phyloP scores from a whole-genome alignment of 2,113 vertebrate genomes.

The Lampris incognitus region DNA sequence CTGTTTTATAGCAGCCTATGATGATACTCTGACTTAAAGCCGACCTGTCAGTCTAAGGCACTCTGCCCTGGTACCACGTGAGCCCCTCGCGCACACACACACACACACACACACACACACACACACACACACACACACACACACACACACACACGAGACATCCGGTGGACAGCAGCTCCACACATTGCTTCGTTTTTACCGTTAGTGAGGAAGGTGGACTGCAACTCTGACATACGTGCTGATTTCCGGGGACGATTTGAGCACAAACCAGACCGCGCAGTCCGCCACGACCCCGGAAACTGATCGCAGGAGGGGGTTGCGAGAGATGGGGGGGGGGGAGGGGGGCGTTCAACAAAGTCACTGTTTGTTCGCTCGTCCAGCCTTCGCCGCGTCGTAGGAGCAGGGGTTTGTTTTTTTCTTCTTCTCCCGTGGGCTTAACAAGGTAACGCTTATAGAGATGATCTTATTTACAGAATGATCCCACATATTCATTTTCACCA shows the following conservation, averaged over 20 bases:
- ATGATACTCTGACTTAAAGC: conserved; percentile 36
- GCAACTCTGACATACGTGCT: conserved; percentile 19
- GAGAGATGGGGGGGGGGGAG: too few relatives aligned
- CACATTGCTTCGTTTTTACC: conserved; percentile 52
- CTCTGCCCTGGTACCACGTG: conserved; percentile 65
- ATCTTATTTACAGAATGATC: conserved; percentile 91
- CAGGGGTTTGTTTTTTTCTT: not conserved
- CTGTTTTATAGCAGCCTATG: conserved; percentile 72
- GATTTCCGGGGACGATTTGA: conserved; percentile 10
- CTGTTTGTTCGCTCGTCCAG: too few relatives aligned
- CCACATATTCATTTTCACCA: conserved; percentile 74
- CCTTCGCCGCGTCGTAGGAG: too few relatives aligned
- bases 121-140: not conserved
- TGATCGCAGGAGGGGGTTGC: too few relatives aligned
- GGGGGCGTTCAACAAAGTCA: too few relatives aligned
- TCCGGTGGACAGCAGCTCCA: conserved; percentile 37
- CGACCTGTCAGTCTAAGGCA: conserved; percentile 80
- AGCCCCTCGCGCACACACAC: conserved; percentile 14
- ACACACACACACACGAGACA: not conserved
- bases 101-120: not conserved
- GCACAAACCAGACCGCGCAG: conserved; percentile 14
- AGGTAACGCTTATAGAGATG: conserved; percentile 85
- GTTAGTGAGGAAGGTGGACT: conserved; percentile 44
- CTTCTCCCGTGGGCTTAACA: conserved; percentile 80
- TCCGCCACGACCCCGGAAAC: not conserved